These are phyloP conservation scores for Plectropomus leopardus DNA, from an alignment of 2,113 vertebrate genomes.

Conservation along the genomic window DNA sequence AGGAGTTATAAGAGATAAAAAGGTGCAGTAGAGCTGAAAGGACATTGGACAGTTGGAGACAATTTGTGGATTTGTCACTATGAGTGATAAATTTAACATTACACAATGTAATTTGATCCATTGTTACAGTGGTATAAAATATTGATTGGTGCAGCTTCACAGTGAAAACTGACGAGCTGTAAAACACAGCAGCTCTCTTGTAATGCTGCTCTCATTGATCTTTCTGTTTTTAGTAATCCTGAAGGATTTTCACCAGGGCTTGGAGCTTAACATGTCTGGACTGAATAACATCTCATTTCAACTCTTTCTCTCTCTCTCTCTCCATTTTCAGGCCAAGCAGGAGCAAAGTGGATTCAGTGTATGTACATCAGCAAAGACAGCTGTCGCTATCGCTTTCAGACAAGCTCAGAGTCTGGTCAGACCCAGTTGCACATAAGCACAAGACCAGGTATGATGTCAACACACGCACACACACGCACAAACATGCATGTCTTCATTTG, in stretches of 20 bases:
- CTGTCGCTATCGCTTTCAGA: constrained; percentile 81
- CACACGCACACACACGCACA: constrained; percentile 26
- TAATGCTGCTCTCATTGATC: constrained; percentile 17
- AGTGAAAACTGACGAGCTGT: background rate
- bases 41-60: background rate
- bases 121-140: background rate
- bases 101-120: background rate
- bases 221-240: constrained; percentile 36
- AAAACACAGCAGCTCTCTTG: constrained; percentile 15
- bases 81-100: background rate
- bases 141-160: background rate
- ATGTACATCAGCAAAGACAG: constrained; percentile 79
- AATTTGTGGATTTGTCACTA: background rate
- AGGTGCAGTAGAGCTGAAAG: too few relatives aligned
- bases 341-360: constrained; percentile 73
- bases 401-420: constrained; percentile 65
- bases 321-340: constrained; percentile 62
- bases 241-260: constrained; percentile 16
- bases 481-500: constrained; percentile 21
- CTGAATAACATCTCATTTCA: constrained; percentile 2
- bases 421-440: constrained; percentile 80
- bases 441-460: constrained; percentile 75
- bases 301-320: constrained; percentile 1
- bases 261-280: constrained; percentile 7
- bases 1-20: background rate